Percentiles rank a stretch among this genome's conserved stretches.
Conservation (phyloP, 2,888 invertebrate genomes). For the Atherix ibis region DNA sequence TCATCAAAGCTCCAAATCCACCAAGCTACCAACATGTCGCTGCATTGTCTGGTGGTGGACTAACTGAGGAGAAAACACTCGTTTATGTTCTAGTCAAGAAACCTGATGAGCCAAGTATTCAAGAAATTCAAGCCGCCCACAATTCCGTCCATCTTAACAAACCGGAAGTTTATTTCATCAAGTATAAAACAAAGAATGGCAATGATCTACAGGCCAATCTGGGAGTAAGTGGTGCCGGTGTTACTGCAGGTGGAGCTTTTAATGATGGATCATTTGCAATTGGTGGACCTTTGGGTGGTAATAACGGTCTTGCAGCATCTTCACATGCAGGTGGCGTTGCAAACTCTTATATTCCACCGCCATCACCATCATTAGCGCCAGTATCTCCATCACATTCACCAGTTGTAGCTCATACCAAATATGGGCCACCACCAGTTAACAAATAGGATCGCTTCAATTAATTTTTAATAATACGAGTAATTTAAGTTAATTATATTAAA, state of each 20-base stretch:
- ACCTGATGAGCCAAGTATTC: conserved; percentile 47
- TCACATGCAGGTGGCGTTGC: background rate
- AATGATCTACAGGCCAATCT: conserved; percentile 13
- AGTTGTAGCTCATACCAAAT: conserved; percentile 4
- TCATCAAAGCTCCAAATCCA: conserved; percentile 50
- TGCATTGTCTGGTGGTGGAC: conserved; percentile 1
- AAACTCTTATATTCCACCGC: conserved; percentile 2
- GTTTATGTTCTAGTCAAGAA: conserved; percentile 55
- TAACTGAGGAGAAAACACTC: conserved; percentile 45
- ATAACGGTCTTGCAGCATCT: background rate
- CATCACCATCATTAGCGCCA: conserved; percentile 3
- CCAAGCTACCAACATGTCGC: conserved; percentile 27
- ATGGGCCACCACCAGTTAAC: no score
- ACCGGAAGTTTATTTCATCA: conserved; percentile 55
- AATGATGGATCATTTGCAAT: background rate
- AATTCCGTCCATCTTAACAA: conserved; percentile 42
- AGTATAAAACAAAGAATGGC: conserved; percentile 46
- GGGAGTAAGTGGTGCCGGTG: conserved; percentile 1
- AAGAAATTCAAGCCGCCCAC: conserved; percentile 43
- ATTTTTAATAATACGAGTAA: no score
- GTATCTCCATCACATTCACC: conserved; percentile 1
- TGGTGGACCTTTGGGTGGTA: background rate
- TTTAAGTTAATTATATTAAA: no score
- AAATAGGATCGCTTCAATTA: no score
- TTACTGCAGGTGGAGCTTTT: background rate